phyloP scores from a whole-genome alignment of 2,113 vertebrate genomes.

The Paramormyrops kingsleyae region DNA sequence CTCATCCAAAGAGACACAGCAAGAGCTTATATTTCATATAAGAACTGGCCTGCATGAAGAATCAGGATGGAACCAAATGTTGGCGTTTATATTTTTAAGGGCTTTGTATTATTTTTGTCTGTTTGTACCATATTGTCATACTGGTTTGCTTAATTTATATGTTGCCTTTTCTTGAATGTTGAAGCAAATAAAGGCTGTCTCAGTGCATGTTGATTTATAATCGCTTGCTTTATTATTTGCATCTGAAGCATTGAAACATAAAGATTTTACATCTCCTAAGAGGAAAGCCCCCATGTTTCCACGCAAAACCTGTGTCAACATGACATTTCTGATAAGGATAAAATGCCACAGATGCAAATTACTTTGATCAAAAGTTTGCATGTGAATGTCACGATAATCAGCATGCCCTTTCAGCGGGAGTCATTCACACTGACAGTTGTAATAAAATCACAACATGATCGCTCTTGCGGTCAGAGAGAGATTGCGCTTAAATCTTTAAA shows the following conservation, averaged over 20 bases:
- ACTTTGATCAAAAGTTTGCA: neutral
- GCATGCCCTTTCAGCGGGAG: neutral
- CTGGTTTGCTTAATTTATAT: neutral
- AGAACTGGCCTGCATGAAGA: neutral
- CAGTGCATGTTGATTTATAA: neutral
- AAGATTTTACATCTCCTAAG: neutral
- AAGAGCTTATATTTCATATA: neutral
- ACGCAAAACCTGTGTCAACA: neutral
- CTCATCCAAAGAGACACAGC: neutral
- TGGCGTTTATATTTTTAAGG: neutral
- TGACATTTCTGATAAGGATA: slow-evolving; percentile 7
- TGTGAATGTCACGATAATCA: neutral
- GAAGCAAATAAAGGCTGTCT: neutral
- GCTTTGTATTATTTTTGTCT: neutral
- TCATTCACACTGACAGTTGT: neutral
- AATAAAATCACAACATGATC: neutral
- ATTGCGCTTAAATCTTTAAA: neutral
- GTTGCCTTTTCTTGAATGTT: neutral
- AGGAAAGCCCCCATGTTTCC: neutral
- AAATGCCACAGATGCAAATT: slow-evolving; percentile 9
- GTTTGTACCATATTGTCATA: neutral
- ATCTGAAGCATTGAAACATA: neutral
- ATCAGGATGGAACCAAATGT: neutral
- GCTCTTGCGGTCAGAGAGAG: neutral
- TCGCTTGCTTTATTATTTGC: neutral